Conservation (phyloP, 2,888 invertebrate species). For the Drosophila aldrichi region DNA sequence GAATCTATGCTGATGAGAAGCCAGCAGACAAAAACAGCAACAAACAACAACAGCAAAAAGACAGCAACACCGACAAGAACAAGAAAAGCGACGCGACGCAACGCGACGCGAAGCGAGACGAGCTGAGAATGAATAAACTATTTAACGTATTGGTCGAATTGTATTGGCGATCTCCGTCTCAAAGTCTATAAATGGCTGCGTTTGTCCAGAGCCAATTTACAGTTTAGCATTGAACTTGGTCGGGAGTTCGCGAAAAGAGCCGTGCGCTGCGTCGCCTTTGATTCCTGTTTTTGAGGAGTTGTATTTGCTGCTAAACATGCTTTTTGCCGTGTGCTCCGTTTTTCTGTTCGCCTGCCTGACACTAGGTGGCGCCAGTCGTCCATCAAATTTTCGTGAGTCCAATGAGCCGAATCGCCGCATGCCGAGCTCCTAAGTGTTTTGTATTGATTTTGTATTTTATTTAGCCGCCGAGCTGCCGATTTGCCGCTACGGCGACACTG, state of each 20-base stretch:
- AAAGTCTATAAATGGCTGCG: constrained; percentile 83
- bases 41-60: constrained; percentile 14
- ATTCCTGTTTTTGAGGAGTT: constrained; percentile 8
- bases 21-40: constrained; percentile 27
- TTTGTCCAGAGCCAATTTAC: constrained; percentile 79
- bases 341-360: constrained; percentile 40
- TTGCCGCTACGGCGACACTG: constrained; percentile 80
- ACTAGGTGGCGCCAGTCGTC: constrained; percentile 38
- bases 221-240: constrained; percentile 84
- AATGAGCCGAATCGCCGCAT: not conserved
- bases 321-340: constrained; percentile 44
- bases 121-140: constrained; percentile 77
- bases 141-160: constrained; percentile 49
- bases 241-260: constrained; percentile 76
- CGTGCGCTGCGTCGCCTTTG: constrained; percentile 28
- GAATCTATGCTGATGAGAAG: constrained; percentile 49
- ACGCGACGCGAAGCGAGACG: constrained; percentile 49
- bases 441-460: constrained; percentile 11
- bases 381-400: constrained; percentile 71
- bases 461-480: constrained; percentile 82
- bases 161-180: constrained; percentile 29
- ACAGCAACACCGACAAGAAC: constrained; percentile 21
- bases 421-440: not conserved
- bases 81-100: not conserved
- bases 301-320: constrained; percentile 30